Percentiles rank a stretch among this genome's conserved stretches.
Evolutionary conservation across 2,888 invertebrate species (phyloP).

Genomic region (Epinotia nisella): DNA sequence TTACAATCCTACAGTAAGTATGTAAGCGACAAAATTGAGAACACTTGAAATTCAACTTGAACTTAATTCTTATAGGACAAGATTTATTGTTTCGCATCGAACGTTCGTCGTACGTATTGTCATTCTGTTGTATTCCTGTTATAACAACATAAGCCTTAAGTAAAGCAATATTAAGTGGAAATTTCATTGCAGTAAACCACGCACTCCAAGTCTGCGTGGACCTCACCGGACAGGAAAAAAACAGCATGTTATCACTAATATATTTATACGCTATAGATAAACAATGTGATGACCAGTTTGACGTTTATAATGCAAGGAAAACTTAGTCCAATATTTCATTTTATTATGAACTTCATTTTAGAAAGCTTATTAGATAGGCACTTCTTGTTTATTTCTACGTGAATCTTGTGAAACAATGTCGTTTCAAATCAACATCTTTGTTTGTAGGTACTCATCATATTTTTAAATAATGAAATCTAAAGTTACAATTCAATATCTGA

Average conservation of each 20-base stretch:
- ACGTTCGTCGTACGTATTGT: no score
- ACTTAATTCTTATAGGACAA: background rate
- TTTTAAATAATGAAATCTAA: no score
- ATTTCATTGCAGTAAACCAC: background rate
- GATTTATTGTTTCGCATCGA: background rate
- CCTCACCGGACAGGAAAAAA: conserved; percentile 7
- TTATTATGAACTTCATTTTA: no score
- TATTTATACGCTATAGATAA: background rate
- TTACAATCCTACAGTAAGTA: no score
- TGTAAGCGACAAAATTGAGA: background rate
- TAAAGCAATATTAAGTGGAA: background rate
- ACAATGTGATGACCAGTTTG: background rate
- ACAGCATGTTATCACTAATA: background rate
- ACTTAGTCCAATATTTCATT: background rate
- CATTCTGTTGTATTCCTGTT: background rate
- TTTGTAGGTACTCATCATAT: no score
- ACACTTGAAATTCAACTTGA: background rate
- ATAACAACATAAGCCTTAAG: background rate
- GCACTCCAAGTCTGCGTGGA: background rate
- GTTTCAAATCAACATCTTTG: no score
- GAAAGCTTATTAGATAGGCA: no score
- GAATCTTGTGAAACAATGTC: no score
- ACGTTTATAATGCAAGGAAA: background rate
- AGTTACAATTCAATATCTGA: no score
- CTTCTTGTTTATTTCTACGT: no score